phyloP scores from a whole-genome alignment of 2,113 vertebrate genomes.

The Channa maculata region DNA sequence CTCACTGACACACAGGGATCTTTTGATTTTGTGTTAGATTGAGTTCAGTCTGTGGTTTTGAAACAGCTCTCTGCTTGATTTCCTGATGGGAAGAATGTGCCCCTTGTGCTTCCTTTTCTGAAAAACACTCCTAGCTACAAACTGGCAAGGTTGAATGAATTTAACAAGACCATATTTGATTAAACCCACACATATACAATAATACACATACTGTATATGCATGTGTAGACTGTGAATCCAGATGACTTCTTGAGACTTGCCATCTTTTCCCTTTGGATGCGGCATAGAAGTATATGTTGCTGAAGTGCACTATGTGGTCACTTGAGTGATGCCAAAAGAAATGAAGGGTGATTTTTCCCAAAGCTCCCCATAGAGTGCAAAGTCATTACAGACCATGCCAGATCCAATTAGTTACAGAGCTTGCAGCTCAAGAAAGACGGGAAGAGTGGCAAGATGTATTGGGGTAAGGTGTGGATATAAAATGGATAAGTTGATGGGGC shows the following conservation, averaged over 20 bases:
- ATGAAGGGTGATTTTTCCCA: constrained; percentile 77
- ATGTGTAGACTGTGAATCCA: constrained; percentile 9
- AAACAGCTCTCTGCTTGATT: constrained; percentile 37
- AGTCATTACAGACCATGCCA: constrained; percentile 80
- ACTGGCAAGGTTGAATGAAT: constrained; percentile 9
- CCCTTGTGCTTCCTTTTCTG: constrained; percentile 26
- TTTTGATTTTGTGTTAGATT: constrained; percentile 42
- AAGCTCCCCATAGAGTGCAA: constrained; percentile 73
- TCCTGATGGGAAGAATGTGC: constrained; percentile 40
- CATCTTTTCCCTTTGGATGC: constrained; percentile 43
- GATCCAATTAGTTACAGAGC: constrained; percentile 81
- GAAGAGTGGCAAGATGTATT: constrained; percentile 52
- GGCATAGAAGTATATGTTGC: constrained; percentile 44
- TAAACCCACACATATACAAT: background rate
- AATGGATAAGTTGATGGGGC: constrained; percentile 63
- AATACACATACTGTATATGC: background rate
- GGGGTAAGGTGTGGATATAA: constrained; percentile 49
- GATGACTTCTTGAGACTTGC: constrained; percentile 27
- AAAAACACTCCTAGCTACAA: background rate
- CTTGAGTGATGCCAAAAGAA: constrained; percentile 77
- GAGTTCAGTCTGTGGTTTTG: constrained; percentile 28
- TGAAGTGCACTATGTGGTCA: constrained; percentile 69
- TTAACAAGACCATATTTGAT: constrained; percentile 6
- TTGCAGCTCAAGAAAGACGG: constrained; percentile 67
- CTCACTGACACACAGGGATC: constrained; percentile 43